Percentiles rank a stretch among this genome's conserved stretches.
These are phyloP conservation scores for Xylophagus ater DNA, from an alignment of 2,888 invertebrate species.

Conservation along the genomic window DNA sequence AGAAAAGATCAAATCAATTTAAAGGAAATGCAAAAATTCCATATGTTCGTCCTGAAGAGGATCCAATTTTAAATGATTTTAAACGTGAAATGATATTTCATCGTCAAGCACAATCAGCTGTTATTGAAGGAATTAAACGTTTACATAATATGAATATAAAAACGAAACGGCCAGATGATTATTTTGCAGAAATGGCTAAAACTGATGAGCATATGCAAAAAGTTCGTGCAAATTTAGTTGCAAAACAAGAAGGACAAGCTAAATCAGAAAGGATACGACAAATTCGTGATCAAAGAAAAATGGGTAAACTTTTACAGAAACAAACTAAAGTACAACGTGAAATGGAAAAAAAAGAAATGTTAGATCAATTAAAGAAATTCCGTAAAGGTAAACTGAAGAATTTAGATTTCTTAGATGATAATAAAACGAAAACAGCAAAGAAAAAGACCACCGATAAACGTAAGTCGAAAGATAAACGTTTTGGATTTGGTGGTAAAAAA, in stretches of 20 bases:
- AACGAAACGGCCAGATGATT: constrained; percentile 85
- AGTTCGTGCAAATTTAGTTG: constrained; percentile 68
- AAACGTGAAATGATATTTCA: constrained; percentile 81
- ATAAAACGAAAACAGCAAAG: constrained; percentile 36
- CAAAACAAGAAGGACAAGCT: constrained; percentile 75
- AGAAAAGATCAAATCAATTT: constrained; percentile 51
- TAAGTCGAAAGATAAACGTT: constrained; percentile 69
- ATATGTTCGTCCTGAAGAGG: constrained; percentile 52
- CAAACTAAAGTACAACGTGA: constrained; percentile 76
- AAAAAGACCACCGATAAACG: constrained; percentile 43
- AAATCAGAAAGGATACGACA: constrained; percentile 84
- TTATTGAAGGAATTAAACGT: constrained; percentile 64
- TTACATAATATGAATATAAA: constrained; percentile 63
- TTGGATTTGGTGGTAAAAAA: constrained; percentile 94
- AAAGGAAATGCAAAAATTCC: constrained; percentile 60
- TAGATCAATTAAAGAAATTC: constrained; percentile 88
- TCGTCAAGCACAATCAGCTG: constrained; percentile 78
- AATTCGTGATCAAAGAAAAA: constrained; percentile 80
- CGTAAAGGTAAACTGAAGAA: constrained; percentile 72
- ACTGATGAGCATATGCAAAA: constrained; percentile 96
- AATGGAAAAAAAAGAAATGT: constrained; percentile 81
- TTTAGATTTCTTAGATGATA: constrained; percentile 68
- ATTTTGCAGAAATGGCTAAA: constrained; percentile 99
- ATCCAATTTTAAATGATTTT: constrained; percentile 82
- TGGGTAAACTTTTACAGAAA: constrained; percentile 79